A percentile compares a stretch with the other conserved stretches of the same genome.
These are phyloP conservation scores for Sciurus niger DNA, from an alignment of 2,113 vertebrate genomes.

Conservation along the genomic window DNA sequence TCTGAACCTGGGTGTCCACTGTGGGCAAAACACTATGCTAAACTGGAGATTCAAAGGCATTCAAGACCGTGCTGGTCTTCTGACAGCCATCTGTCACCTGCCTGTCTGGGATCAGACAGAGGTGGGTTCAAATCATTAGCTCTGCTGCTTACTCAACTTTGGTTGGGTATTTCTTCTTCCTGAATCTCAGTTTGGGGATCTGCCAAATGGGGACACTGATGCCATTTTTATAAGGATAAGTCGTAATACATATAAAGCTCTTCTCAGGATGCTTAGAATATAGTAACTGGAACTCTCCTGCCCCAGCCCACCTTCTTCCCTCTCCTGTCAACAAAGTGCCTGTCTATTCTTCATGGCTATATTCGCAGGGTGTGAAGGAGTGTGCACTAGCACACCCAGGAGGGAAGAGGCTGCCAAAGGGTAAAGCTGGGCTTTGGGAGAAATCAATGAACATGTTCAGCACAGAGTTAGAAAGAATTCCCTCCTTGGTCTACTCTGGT, in stretches of 20 bases:
- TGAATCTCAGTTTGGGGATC: not conserved
- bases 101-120: not conserved
- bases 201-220: not conserved
- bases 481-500: not conserved
- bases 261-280: not conserved
- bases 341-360: not conserved
- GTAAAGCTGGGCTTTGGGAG: not conserved
- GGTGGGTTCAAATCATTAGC: not conserved
- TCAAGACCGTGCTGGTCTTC: not conserved
- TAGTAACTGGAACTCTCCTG: not conserved
- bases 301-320: not conserved
- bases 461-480: not conserved
- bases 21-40: not conserved
- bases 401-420: not conserved
- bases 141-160: not conserved
- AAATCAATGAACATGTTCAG: not conserved
- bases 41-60: not conserved
- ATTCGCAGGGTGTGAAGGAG: not conserved
- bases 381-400: not conserved
- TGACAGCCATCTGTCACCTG: not conserved
- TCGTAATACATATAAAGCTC: not conserved
- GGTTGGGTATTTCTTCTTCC: not conserved
- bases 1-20: not conserved
- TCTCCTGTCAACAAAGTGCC: not conserved
- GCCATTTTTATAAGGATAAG: not conserved